phyloP scores from a whole-genome alignment of 2,888 invertebrate species.

The Polylopha cassiicola region DNA sequence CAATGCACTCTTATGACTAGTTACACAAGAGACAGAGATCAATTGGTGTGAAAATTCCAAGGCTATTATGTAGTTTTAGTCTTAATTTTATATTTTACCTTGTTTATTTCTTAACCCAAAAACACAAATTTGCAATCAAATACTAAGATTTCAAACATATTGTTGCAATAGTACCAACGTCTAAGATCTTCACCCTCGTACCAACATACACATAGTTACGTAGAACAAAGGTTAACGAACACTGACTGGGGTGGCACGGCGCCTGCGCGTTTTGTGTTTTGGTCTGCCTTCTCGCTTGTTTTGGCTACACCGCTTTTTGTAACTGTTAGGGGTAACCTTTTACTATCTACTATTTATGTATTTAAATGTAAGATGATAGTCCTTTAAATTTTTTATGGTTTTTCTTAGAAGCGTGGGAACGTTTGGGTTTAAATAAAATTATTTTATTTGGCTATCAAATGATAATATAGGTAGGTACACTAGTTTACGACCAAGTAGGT shows the following conservation, averaged over 20 bases:
- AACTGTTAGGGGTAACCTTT: constrained; percentile 13
- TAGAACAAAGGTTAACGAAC: constrained; percentile 33
- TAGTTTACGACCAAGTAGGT: no score
- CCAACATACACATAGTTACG: constrained; percentile 8
- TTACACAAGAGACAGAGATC: no score
- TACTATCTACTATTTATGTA: constrained; percentile 17
- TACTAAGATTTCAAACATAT: no score
- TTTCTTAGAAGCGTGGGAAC: constrained; percentile 7
- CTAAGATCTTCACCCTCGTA: no score
- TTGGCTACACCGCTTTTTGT: constrained; percentile 13
- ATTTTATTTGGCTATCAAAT: background rate
- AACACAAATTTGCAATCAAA: no score
- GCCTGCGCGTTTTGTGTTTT: constrained; percentile 25
- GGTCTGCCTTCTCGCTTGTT: constrained; percentile 7
- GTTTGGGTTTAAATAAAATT: background rate
- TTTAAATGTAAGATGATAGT: constrained; percentile 4
- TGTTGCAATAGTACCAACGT: no score
- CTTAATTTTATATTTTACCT: no score
- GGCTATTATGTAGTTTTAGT: no score
- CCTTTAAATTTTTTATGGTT: constrained; percentile 2
- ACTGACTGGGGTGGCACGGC: constrained; percentile 29
- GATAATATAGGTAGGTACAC: background rate
- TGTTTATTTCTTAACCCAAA: no score
- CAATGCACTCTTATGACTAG: no score
- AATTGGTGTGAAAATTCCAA: no score